A percentile compares a stretch with the other conserved stretches of the same genome.
phyloP scores from a whole-genome alignment of 2,797 vertebrate genomes.

The Antrozous pallidus region DNA sequence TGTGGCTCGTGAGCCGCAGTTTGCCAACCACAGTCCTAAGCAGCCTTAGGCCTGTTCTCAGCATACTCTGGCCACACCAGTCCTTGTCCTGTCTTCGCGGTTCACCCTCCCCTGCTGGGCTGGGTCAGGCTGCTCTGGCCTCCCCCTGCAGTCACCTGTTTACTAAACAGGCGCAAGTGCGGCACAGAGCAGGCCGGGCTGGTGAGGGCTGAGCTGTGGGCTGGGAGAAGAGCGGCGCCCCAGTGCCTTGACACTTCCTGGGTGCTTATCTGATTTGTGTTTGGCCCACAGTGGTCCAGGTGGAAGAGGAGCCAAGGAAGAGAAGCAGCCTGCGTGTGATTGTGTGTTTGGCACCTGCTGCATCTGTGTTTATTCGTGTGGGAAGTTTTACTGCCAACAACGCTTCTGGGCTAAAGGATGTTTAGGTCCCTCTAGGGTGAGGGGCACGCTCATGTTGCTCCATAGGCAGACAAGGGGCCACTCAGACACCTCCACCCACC shows the following conservation, averaged over 20 bases:
- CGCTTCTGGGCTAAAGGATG: background rate
- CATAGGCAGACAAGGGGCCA: background rate
- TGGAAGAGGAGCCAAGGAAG: background rate
- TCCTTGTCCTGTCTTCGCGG: background rate
- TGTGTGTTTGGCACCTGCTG: background rate
- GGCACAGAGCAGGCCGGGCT: background rate
- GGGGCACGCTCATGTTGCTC: background rate
- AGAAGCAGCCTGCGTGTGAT: background rate
- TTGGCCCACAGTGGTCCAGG: background rate
- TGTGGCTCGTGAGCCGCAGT: no score
- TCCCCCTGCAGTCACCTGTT: background rate
- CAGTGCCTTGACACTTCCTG: background rate
- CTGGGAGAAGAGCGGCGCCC: background rate
- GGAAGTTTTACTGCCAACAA: conserved; percentile 39
- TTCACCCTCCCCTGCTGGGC: background rate
- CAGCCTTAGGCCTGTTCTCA: background rate
- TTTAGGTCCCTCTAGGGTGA: background rate
- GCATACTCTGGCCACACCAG: background rate
- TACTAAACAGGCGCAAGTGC: conserved; percentile 38
- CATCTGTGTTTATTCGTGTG: background rate
- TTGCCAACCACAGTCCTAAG: no score
- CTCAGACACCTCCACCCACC: no score
- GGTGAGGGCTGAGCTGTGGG: background rate
- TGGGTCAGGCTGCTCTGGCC: background rate
- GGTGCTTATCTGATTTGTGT: background rate